Evolutionary conservation across 2,113 vertebrate genomes (phyloP), one percentile per base, ranked within the genome.

Genomic region (Syrmaticus mikado): DNA sequence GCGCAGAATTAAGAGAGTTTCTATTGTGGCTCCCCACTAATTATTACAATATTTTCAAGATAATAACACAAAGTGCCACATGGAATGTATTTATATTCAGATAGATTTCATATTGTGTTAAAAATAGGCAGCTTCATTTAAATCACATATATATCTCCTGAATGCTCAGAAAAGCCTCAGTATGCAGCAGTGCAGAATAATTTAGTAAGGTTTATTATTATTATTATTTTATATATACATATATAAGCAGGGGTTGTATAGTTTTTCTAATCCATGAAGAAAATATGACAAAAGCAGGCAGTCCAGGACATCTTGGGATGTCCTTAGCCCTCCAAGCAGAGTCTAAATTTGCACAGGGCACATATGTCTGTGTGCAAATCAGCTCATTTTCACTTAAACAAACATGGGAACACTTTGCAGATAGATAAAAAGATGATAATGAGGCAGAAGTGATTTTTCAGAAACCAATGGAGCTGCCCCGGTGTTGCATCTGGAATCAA

Each of bases 11-110:
- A 96, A 87, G 75, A 92, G 62, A 55, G 61, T 96, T 97, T 96
- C 93, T 95, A 48, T 70, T 97, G 72, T 89, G 89, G 67, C 5
- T 86, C 10, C 4, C 11, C 77, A 65, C 78, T 97, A 97, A 97
- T 95, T 94, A 95, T 95, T 96, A 83, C 85, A 96, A 64, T 93
- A 86, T 82, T 97, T 97, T 94, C 93, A 96, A 94, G 76, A 88
- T 55, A 84, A 34, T 93, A 87, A 71, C 83, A 79, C 55, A 20
- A 38, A 96, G n/a, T 85, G 65, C 75, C 88, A 95, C 79, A 79
- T 13, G 5, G 73, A 96, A 95, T 93, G 89, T 85, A 87, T 97
- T 97, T 95, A 90, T 94, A 94, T 94, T 96, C 93, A 91, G 84
- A 96, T 83, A 70, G 46, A 89, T 95, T 97, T 96, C 48, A 81